Percentiles rank a stretch among this genome's conserved stretches.
Conservation (phyloP, 1,140 invertebrate genomes). For the Zaprionus capensis region DNA sequence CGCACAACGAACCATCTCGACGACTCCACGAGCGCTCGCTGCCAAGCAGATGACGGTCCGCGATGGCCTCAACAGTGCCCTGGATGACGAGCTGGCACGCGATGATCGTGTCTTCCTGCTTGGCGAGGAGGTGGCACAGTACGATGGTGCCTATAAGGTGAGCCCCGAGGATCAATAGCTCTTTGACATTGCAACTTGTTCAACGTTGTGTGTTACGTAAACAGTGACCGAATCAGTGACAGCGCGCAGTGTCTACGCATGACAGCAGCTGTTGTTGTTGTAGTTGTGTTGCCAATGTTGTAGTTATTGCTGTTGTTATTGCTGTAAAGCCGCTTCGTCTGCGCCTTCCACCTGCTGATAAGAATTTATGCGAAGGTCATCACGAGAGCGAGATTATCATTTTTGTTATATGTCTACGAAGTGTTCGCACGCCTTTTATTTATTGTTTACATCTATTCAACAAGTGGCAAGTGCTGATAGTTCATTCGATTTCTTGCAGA, state of each 20-base stretch:
- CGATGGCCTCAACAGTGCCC: slow-evolving; percentile 97
- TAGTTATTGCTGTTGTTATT: background rate
- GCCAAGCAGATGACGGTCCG: slow-evolving; percentile 94
- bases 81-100: slow-evolving; percentile 98
- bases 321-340: background rate
- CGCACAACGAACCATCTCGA: slow-evolving; percentile 86
- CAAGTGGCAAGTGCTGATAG: background rate
- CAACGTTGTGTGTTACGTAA: slow-evolving; percentile 77
- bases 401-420: background rate
- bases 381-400: slow-evolving; percentile 1
- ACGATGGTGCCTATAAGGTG: slow-evolving; percentile 99
- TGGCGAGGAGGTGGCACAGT: slow-evolving; percentile 99
- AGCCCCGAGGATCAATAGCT: slow-evolving; percentile 12
- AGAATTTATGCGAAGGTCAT: slow-evolving; percentile 59
- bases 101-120: slow-evolving; percentile 97
- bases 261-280: slow-evolving; percentile 19
- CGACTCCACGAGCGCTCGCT: slow-evolving; percentile 85
- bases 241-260: slow-evolving; percentile 42
- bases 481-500: slow-evolving; percentile 39
- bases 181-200: slow-evolving; percentile 31
- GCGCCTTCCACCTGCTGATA: slow-evolving; percentile 52
- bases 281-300: background rate
- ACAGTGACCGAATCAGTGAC: slow-evolving; percentile 52
- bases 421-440: background rate
- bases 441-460: slow-evolving; percentile 44